Base-by-base conservation (phyloP, 2,888 invertebrate genomes). In the Drosophila antonietae region DNA sequence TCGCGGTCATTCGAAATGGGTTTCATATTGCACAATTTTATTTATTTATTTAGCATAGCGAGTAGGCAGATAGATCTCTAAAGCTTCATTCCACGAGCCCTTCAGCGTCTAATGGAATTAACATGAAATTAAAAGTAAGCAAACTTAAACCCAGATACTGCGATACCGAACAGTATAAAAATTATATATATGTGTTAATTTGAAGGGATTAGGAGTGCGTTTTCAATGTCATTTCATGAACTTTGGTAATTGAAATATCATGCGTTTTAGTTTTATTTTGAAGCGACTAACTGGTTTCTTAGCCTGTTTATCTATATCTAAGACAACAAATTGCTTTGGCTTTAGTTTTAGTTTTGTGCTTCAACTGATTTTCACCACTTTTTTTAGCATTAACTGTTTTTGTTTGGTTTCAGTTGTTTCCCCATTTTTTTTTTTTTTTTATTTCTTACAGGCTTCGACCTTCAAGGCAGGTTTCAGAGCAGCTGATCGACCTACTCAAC, bases 401-500 rank as follows among this genome's bases (percentile, higher is more conserved):
- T 60, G 33, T 8, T 23, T 47, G 20, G 39, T 43, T 44, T 57
- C 31, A 20, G 20, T 41, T 46, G 49, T 67, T 70, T 66, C 57
- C 63, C 75, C 71, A 77, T 53, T 63, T 59, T 28, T 15, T 44
- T 28, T 28, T 28, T 23, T 28, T 46, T 44, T 28, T 28, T 28
- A 4, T 28, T 46, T 46, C 28, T 59, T 70, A 74, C 70, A 77
- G 71, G 63, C 66, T 75, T 51, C 72, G 79, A 86, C 86, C 83
- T 86, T 83, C 81, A 66, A 64, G 69, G 56, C 63, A 59, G 75
- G 59, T 80, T 51, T 66, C 66, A 59, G 66, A 65, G 51, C 83
- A 85, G 83, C 78, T 83, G 84, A 86, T 70, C 86, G 87, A 86
- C 83, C 87, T 80, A 83, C 83, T 83, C 77, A 68, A 52, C 76